A percentile compares a stretch with the other conserved stretches of the same genome.
These are phyloP conservation scores for Netelia melanura DNA, from an alignment of 2,888 invertebrate species.

Conservation along the genomic window DNA sequence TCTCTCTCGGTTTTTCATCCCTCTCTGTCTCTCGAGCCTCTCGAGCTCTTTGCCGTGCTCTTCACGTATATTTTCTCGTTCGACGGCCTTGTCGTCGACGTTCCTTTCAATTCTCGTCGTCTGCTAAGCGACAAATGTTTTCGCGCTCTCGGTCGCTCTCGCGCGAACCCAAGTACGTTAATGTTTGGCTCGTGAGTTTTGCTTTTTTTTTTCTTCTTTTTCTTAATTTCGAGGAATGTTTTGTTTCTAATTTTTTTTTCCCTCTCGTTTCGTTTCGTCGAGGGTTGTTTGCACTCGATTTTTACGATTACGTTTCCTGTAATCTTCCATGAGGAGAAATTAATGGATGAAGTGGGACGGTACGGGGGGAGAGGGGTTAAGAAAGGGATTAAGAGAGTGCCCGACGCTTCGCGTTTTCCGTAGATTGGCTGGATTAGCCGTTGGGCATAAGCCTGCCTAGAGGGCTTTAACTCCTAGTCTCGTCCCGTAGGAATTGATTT, in stretches of 20 bases:
- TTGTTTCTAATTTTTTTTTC: background rate
- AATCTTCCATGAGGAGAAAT: background rate
- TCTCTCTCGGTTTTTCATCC: conserved; percentile 4
- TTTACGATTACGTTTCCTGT: background rate
- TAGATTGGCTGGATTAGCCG: conserved; percentile 64
- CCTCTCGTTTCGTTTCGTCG: background rate
- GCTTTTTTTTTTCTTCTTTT: background rate
- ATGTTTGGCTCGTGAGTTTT: conserved; percentile 13
- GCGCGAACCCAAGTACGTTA: background rate
- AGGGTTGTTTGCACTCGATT: background rate
- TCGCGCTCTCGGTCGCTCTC: background rate
- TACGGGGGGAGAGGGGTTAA: conserved; percentile 35
- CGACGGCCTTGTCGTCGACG: conserved; percentile 33
- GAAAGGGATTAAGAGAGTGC: conserved; percentile 34
- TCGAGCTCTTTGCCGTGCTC: conserved; percentile 19
- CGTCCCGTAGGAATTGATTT: conserved; percentile 51
- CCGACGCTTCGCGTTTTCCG: conserved; percentile 53
- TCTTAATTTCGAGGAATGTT: background rate
- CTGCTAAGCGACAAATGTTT: conserved; percentile 35
- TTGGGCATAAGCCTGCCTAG: conserved; percentile 47
- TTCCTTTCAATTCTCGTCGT: conserved; percentile 30
- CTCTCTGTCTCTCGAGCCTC: conserved; percentile 29
- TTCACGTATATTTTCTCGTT: conserved; percentile 49
- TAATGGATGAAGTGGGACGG: conserved; percentile 34
- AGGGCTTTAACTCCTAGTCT: conserved; percentile 45